Evolutionary conservation across 2,797 vertebrate species (phyloP).

Genomic region (Tapirus indicus): DNA sequence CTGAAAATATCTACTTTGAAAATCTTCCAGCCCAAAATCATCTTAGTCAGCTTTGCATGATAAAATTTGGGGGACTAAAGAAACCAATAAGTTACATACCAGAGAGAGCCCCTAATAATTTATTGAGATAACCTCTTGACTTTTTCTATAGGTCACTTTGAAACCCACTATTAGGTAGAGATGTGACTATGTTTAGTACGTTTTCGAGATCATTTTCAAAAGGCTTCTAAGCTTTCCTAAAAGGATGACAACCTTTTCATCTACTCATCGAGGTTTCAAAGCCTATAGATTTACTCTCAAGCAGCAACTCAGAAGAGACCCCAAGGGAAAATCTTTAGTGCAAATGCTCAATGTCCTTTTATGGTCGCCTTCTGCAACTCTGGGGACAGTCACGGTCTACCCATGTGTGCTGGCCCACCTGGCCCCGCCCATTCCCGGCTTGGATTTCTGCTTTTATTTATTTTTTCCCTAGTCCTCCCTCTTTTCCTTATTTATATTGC

Average conservation of each 20-base stretch:
- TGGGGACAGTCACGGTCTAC: fast-evolving
- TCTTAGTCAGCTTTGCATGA: not conserved
- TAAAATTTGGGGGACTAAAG: not conserved
- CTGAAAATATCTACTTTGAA: not conserved
- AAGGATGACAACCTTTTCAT: not conserved
- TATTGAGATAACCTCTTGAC: not conserved
- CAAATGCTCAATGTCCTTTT: not conserved
- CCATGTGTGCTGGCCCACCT: fast-evolving
- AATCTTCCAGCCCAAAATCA: not conserved
- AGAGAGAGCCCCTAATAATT: not conserved
- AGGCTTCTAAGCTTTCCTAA: slow-evolving; percentile 2
- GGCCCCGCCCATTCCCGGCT: not conserved
- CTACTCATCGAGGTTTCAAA: not conserved
- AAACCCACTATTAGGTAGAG: not conserved
- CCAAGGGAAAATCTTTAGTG: not conserved
- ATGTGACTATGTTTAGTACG: not conserved
- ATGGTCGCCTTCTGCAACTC: not conserved
- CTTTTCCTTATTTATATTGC: slow-evolving; percentile 2
- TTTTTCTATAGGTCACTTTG: not conserved
- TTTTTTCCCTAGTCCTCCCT: not conserved
- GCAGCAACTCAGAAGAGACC: not conserved
- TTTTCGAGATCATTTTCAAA: slow-evolving; percentile 42
- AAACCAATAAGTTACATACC: not conserved
- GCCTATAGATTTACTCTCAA: not conserved
- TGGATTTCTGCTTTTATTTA: not conserved